phyloP scores from a whole-genome alignment of 2,888 invertebrate genomes.

The Watsonalla cultraria region DNA sequence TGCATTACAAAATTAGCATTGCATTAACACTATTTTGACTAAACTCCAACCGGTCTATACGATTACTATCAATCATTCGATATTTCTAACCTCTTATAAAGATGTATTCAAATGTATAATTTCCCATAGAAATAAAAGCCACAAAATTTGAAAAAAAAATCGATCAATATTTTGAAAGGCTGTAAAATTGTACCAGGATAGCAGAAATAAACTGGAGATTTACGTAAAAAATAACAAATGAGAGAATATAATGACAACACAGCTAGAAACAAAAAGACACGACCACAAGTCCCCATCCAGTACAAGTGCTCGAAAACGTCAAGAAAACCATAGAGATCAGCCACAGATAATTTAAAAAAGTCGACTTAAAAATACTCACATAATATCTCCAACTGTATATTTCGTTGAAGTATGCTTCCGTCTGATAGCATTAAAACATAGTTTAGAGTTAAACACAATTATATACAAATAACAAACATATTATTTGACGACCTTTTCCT shows the following conservation, averaged over 20 bases:
- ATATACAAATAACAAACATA: neutral
- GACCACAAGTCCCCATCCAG: constrained; percentile 38
- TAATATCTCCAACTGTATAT: constrained; percentile 72
- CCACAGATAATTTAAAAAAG: constrained; percentile 9
- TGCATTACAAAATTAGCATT: neutral
- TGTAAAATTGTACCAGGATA: too few relatives aligned
- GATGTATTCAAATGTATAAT: too few relatives aligned
- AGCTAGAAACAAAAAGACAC: constrained; percentile 23
- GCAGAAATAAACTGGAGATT: too few relatives aligned
- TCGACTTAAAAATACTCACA: constrained; percentile 50
- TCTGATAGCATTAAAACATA: constrained; percentile 56
- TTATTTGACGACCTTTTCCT: neutral
- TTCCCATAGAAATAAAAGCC: too few relatives aligned
- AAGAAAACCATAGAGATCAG: constrained; percentile 9
- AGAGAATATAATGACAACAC: neutral
- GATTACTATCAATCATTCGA: too few relatives aligned
- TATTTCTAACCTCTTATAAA: too few relatives aligned
- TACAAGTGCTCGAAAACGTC: constrained; percentile 32
- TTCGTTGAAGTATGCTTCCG: constrained; percentile 72
- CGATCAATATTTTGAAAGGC: too few relatives aligned
- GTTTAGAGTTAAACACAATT: constrained; percentile 2
- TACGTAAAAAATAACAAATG: neutral
- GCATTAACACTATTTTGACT: neutral
- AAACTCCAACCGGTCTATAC: neutral
- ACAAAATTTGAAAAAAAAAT: too few relatives aligned